Evolutionary conservation across 2,797 vertebrate genomes (phyloP).

Genomic region (Acanthurus lineatus): DNA sequence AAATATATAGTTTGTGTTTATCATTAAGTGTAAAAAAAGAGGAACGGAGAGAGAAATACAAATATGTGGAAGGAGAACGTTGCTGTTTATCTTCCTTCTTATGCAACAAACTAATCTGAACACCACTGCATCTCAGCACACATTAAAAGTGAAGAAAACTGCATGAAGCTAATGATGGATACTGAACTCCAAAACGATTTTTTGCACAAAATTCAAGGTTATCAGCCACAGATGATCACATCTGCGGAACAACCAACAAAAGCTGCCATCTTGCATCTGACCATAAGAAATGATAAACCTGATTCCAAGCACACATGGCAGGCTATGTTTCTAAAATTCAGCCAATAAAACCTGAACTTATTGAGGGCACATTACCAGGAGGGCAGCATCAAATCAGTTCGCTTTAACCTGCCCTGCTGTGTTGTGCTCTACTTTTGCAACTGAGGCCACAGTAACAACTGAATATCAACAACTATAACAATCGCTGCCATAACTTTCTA

Average conservation of each 20-base stretch:
- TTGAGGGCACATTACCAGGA: conserved; percentile 16
- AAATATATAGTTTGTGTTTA: neutral
- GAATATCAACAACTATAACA: conserved; percentile 7
- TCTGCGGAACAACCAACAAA: conserved; percentile 16
- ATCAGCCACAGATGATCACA: conserved; percentile 23
- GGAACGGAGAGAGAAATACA: neutral
- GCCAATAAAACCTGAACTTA: conserved; percentile 36
- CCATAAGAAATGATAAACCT: conserved; percentile 27
- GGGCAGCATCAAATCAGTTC: neutral
- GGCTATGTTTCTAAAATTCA: conserved; percentile 10
- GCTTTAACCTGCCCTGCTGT: conserved; percentile 11
- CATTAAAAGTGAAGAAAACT: neutral
- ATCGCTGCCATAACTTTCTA: conserved; percentile 18
- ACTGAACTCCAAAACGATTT: conserved; percentile 16
- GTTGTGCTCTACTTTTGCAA: conserved; percentile 34
- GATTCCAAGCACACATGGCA: conserved; percentile 20
- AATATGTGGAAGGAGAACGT: neutral
- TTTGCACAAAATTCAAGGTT: conserved; percentile 26
- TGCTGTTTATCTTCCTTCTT: neutral
- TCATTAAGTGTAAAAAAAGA: neutral
- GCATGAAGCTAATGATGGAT: neutral
- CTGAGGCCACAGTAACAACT: neutral
- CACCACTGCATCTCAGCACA: neutral
- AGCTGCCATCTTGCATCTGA: conserved; percentile 56
- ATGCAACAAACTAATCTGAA: conserved; percentile 14